Evolutionary conservation across 1,140 invertebrate species (phyloP), one percentile per base, ranked within the genome.

Genomic region (Drosophila ogumai): DNA sequence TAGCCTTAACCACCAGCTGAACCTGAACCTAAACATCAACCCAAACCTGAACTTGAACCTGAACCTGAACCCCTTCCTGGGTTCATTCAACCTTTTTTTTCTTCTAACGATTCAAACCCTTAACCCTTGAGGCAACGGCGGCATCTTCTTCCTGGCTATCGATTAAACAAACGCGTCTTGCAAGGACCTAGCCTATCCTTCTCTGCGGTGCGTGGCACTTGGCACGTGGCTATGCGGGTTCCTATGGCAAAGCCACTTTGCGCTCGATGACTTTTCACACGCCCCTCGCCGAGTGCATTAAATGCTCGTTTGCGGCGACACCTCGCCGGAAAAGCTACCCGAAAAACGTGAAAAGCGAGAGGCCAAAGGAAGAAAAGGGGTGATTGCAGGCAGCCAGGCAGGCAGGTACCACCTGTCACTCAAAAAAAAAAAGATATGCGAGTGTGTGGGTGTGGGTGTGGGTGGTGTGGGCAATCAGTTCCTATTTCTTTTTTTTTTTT

Each of bases 231-330:
- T 9, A 32, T 32, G 31, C 47, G 10, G 50, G 52, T 68, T 66
- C 58, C 69, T 68, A 78, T 75, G 69, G 81, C 75, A 82, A 79
- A 79, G 81, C 67, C 80, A 82, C 80, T 73, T 85, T 81, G 40
- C 71, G 77, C 56, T 84, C 80, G 75, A 84, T 87, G 85, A 87
- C 84, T 87, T 87, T 87, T 87, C 84, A 63, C 84, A 87, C 84
- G 72, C 80, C 84, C 61, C 40, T 46, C 59, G 52, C 43, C 34
- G 59, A 63, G 44, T 75, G 77, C 82, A 87, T 87, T 82, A 87
- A 87, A 88, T 76, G 76, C 82, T 87, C 82, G 73, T 87, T 87
- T 87, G 81, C 40, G 84, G 80, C 84, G 73, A 88, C 82, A 87
- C 82, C 79, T 81, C 49, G 40, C 28, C 10, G 36, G 13, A 28